These are phyloP conservation scores for Onychomys torridus DNA, from an alignment of 2,797 vertebrate genomes.

Conservation along the genomic window DNA sequence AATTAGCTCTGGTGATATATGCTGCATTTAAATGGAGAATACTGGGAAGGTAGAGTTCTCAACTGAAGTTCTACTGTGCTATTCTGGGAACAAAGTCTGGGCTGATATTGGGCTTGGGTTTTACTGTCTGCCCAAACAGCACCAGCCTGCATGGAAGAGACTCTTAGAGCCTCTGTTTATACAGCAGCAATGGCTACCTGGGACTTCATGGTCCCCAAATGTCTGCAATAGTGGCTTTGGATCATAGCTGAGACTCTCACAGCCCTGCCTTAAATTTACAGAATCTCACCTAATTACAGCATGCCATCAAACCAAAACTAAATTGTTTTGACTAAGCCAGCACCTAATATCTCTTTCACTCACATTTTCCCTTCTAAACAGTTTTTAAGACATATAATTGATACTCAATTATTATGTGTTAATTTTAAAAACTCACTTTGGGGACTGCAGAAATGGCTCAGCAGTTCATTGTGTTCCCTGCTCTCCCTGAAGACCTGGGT, in stretches of 20 bases:
- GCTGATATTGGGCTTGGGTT: not conserved
- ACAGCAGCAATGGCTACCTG: not conserved
- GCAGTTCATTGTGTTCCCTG: not conserved
- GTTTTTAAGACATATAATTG: not conserved
- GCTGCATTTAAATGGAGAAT: not conserved
- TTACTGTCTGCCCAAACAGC: not conserved
- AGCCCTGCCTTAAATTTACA: not conserved
- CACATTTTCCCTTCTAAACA: not conserved
- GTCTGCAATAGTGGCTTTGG: not conserved
- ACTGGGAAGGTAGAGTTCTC: not conserved
- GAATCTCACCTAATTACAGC: not conserved
- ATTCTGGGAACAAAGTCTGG: not conserved
- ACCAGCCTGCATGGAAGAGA: not conserved
- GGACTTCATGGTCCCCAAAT: not conserved
- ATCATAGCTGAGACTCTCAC: not conserved
- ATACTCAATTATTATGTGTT: not conserved
- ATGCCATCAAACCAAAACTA: not conserved
- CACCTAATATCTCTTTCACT: not conserved
- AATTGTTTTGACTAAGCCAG: slow-evolving; percentile 27
- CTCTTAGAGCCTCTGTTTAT: not conserved
- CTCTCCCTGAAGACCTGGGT: not conserved
- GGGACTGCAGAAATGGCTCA: not conserved
- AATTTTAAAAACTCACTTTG: not conserved
- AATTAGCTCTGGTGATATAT: not conserved
- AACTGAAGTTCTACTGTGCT: not conserved